Conservation (phyloP, 1,140 invertebrate genomes). For the Drosophila ercepeae region DNA sequence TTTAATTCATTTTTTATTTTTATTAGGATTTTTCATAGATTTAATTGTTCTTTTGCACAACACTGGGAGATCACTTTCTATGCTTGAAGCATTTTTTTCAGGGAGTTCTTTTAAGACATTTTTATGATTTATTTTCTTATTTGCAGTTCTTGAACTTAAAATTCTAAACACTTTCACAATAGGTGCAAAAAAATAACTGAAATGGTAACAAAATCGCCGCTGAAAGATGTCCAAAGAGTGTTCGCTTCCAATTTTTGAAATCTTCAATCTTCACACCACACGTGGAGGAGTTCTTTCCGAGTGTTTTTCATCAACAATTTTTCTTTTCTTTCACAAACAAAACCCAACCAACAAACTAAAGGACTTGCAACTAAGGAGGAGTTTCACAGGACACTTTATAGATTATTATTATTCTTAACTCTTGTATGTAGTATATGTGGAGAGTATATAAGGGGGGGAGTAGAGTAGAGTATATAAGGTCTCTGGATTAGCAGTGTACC, state of each 20-base stretch:
- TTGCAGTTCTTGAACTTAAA: neutral
- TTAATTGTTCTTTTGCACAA: conserved; percentile 54
- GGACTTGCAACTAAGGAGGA: neutral
- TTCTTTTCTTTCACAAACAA: conserved; percentile 53
- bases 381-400: conserved; percentile 36
- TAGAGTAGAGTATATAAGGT: conserved; percentile 41
- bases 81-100: conserved; percentile 4
- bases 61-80: conserved; percentile 20
- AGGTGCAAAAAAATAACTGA: conserved; percentile 49
- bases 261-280: no score
- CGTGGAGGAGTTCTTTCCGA: conserved; percentile 48
- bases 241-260: conserved; percentile 69
- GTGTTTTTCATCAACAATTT: conserved; percentile 71
- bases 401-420: conserved; percentile 3
- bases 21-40: neutral
- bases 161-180: conserved; percentile 41
- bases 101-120: conserved; percentile 1
- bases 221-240: conserved; percentile 62
- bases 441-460: conserved; percentile 32
- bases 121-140: conserved; percentile 11
- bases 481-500: conserved; percentile 45
- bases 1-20: neutral
- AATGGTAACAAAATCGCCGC: conserved; percentile 47
- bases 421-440: conserved; percentile 40
- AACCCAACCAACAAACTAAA: conserved; percentile 26